Evolutionary conservation across 2,888 invertebrate species (phyloP), one percentile per base, ranked within the genome.

Genomic region (Perdita meconis): DNA sequence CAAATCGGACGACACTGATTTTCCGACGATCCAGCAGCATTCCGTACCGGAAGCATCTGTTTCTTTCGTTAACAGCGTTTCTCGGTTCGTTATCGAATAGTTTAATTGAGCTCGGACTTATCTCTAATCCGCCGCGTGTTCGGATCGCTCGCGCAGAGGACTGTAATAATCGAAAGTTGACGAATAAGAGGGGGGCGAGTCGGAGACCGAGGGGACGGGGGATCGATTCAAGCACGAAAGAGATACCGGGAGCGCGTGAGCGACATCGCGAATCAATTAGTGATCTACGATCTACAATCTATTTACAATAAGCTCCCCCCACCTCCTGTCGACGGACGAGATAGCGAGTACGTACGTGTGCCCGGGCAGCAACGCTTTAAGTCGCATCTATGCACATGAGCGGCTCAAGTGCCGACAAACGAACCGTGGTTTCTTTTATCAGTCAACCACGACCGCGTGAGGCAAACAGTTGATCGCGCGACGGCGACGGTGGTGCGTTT

Each of bases 361-460:
- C 51, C 30, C 66, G 69, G 60, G 55, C 75, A 61, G 60, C 67
- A 68, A 47, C 51, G 60, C 65, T 30, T n/a, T 6, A 6, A 30
- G 57, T 63, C 50, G 80, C 68, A 68, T 69, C 68, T 63, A 65
- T 72, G 70, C 77, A 76, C 50, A 83, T 57, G 72, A 78, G 60
- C 57, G 66, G 69, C 64, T 40, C 40, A 75, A 79, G 57, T 69
- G 72, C 70, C 71, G 82, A 77, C 84, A 84, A 81, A 75, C 77
- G 77, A 65, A 57, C 72, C 36, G 34, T 50, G 71, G 77, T 71
- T 78, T 80, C 71, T 81, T 83, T 91, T 90, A 91, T 92, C 90
- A 92, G 91, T 91, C 89, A 91, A 90, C 88, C 86, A 87, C 88
- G 86, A 89, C 86, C 88, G 86, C 86, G 87, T 86, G 89, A 81